Evolutionary conservation across 2,888 invertebrate species (phyloP), one percentile per base, ranked within the genome.

Genomic region (Pristionchus fissidentatus): DNA sequence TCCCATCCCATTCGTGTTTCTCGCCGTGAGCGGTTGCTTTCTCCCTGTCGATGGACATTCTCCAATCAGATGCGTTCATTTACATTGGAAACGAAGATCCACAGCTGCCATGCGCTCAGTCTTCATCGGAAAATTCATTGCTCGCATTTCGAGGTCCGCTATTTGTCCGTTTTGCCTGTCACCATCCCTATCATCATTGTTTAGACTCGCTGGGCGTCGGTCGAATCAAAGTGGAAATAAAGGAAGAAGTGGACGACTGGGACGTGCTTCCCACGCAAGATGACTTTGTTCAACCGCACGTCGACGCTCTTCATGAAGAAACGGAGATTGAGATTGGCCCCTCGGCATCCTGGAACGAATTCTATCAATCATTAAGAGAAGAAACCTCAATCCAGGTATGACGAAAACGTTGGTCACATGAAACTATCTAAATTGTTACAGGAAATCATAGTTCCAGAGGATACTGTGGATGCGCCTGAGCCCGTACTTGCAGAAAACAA

Each of bases 331-430:
- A 82, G 26, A 70, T 82, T 32, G 82, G 52, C 10, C 82, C 82
- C 8, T 82, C 82, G 32, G 70, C 46, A 1, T 82, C 82, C 2
- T 82, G 82, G 82, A 82, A 70, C n/a, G 82, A 82, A 7, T 82
- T 82, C 29, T 82, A 82, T 49, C 82, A 82, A 52, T 82, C 82
- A 13, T 35, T 82, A 5, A 80, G 80, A 60, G 80, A 80, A 60
- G 43, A 41, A 7, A 60, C 35, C 35, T 80, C 80, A n/a, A 80
- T 80, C 19, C 80, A 80, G 80, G 80, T 80, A 19, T 10, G 75
- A 46, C 29, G 22, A 1, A 29, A 49, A 26, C 19, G 35, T 29
- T 4, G 3, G 15, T 13, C 0, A 15, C 15, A 15, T 46, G 26
- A n/a, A n/a, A n/a, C n/a, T 15, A 26, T 32, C 19, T 29, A 29